Base-by-base conservation (phyloP, 2,797 vertebrate species). In the Anisognathus igniventris region DNA sequence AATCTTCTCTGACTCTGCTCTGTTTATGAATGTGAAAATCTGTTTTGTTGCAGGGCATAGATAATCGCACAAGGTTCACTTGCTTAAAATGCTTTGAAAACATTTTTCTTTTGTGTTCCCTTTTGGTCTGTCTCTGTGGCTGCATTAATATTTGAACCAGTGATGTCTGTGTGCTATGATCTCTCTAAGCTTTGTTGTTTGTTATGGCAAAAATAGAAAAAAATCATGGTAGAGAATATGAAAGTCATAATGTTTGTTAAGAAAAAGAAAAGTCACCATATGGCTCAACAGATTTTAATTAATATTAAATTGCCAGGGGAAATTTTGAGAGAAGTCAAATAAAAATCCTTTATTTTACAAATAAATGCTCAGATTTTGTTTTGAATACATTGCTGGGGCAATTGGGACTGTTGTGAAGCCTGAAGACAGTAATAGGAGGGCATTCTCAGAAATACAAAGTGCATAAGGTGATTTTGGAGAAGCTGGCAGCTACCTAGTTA, bases 221-320 rank as follows among this genome's bases (percentile, higher is more conserved):
- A 96, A 81, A 27, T 56, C 39, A 11, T 44, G 65, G 57, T 58
- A 58, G 73, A 72, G 90, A 88, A 93, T 72, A 75, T 21, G 71
- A 91, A 93, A 95, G 74, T 95, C 89, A 37, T 74, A 83, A 90
- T 94, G 95, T 96, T 95, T 94, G 89, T 95, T 95, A 96, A 94
- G 77, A 74, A 90, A 85, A 91, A 72, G 54, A 85, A 85, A 53
- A 92, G 58, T 92, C 76, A 78, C 91, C 90, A 95, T 91, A 95
- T 91, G 94, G 92, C 71, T 88, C 56, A 86, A 91, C 91, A 94
- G 93, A 94, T 96, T 96, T 96, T 95, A 92, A 96, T 94, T 92
- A 94, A 95, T 95, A 86, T 86, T 67, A 74, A 85, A 80, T 79
- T 92, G 72, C 71, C 78, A 91, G 86, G 74, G 78, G 74, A 95